Percentiles rank a stretch among this genome's conserved stretches.
phyloP scores from a whole-genome alignment of 2,888 invertebrate genomes.

The Lymantria dispar region DNA sequence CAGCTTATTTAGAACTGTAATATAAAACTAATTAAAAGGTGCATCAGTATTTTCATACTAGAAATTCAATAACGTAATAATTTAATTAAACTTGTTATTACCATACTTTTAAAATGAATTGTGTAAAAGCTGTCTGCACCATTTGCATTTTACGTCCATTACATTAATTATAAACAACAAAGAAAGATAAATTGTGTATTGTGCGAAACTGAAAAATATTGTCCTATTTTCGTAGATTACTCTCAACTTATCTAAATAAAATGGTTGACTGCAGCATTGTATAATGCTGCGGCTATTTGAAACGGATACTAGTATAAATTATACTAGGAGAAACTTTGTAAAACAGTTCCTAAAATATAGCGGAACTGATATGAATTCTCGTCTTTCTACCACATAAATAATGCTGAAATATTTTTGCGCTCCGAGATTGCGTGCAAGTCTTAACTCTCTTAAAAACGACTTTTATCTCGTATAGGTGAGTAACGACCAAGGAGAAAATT shows the following conservation, averaged over 20 bases:
- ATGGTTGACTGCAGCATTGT: slow-evolving; percentile 19
- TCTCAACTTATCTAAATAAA: slow-evolving; percentile 18
- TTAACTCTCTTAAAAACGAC: slow-evolving; percentile 70
- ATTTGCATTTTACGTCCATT: slow-evolving; percentile 17
- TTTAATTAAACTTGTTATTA: no score
- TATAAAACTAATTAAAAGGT: no score
- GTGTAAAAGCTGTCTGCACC: background rate
- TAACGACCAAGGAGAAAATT: slow-evolving; percentile 45
- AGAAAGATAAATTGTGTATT: slow-evolving; percentile 16
- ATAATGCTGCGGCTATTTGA: slow-evolving; percentile 23
- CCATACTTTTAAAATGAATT: background rate
- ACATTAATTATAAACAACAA: slow-evolving; percentile 11
- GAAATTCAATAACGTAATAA: no score
- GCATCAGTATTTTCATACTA: no score
- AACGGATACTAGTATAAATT: slow-evolving; percentile 10
- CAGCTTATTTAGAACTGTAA: no score
- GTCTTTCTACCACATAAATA: slow-evolving; percentile 52
- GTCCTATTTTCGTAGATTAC: slow-evolving; percentile 6
- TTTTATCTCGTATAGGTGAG: slow-evolving; percentile 70
- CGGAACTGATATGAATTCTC: slow-evolving; percentile 43
- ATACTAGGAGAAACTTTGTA: slow-evolving; percentile 17
- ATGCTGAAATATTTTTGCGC: slow-evolving; percentile 53
- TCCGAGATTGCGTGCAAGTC: slow-evolving; percentile 65
- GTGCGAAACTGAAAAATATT: slow-evolving; percentile 14
- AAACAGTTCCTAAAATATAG: slow-evolving; percentile 22